Base-by-base conservation (phyloP, 92 coral and sea anemone genomes). In the Anthopleura xanthogrammica region DNA sequence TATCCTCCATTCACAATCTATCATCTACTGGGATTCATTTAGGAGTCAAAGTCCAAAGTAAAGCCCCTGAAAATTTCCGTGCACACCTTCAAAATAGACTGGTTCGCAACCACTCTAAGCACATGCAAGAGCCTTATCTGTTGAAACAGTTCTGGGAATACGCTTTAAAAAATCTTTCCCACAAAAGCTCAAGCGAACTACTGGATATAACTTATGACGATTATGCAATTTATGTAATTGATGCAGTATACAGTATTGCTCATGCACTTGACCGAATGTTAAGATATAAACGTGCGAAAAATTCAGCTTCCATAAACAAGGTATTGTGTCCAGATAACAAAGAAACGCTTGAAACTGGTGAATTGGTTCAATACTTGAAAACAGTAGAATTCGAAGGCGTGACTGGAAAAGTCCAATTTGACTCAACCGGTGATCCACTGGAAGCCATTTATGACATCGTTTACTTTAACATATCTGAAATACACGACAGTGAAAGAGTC, bases 91-190 rank as follows among this genome's bases (percentile, higher is more conserved):
- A 68, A 54, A 41, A 80, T 13, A 41, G 60, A 56, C 79, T 85
- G 12, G 82, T 66, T 20, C 41, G n/a, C 7, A 58, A 55, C 42
- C 77, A 84, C 17, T 62, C 83, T 9, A 40, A 14, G 0, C 39
- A n/a, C n/a, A n/a, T n/a, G n/a, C n/a, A 76, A 0, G 43, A 79
- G 66, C 85, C 57, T 16, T 46, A 46, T 46, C 86, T 89, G 90
- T 90, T 88, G 93, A 80, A 60, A 0, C 77, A 86, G 3, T 86
- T 83, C 76, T 90, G 93, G 93, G 23, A 76, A 57, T 60, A 60
- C 65, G 60, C 66, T 89, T 20, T 7, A 71, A 6, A 54, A 76
- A 6, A 81, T 86, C 70, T 54, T 7, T 16, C 52, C 81, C 72
- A 54, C 82, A 46, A 83, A 23, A 70, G 79, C 40, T 50, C 87